Evolutionary conservation across 2,888 invertebrate genomes (phyloP), one percentile per base, ranked within the genome.

Genomic region (Hofmannophila pseudospretella): DNA sequence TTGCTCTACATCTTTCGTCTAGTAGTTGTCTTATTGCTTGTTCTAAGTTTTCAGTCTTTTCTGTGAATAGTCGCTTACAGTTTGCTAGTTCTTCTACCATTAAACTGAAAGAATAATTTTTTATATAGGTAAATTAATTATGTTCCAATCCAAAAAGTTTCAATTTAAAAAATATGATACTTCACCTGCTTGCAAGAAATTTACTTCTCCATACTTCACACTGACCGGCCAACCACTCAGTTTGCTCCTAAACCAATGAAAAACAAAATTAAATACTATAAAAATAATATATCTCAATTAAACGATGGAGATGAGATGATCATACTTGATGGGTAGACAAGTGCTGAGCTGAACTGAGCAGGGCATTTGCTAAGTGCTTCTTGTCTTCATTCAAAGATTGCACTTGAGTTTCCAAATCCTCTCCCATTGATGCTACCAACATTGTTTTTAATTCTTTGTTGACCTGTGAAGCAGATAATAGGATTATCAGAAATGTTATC

Each of bases 191-290:
- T 13, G 98, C 97, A 53, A 97, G 88, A 77, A 96, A 98, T 90
- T 98, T 98, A 67, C 96, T 97, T 45, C 96, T 90, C 97, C 97
- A 98, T 33, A 98, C 96, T 84, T 98, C 97, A 67, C 96, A 96
- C 64, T 97, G 96, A 0, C 97, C 96, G 10, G 96, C 94, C 23
- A 98, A 79, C 89, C 94, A 95, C 69, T 98, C 98, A 2, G 96
- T 94, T 82, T 96, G 95, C 71, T 98, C 97, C 82, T 89, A 42
- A 46, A 19, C 8, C 10, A 22, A 14, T n/a, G 25, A 23, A n/a
- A 23, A 27, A 12, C 16, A 16, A 16, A n/a, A n/a, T n/a, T 16
- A 16, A 16, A n/a, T n/a, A n/a, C 5, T 5, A 16, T 16, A 16
- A 16, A 16, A 16, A 16, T 4, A 16, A n/a, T n/a, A n/a, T n/a